These are phyloP conservation scores for Chinchilla lanigera DNA, from an alignment of 2,113 vertebrate genomes.

Conservation along the genomic window DNA sequence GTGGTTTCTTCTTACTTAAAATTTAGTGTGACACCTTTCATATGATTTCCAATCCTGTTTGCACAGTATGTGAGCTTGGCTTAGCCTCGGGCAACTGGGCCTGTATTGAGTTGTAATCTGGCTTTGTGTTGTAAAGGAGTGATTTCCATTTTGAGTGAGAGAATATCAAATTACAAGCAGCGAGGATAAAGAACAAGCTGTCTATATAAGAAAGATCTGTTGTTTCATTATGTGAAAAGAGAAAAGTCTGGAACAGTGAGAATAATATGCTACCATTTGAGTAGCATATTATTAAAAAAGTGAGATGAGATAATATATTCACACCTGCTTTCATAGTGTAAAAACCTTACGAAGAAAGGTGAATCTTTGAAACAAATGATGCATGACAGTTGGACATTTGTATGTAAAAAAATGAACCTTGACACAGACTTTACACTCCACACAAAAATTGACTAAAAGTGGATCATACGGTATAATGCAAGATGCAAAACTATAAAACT, in stretches of 20 bases:
- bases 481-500: constrained; percentile 12
- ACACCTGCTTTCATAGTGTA: background rate
- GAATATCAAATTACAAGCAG: background rate
- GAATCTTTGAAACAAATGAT: background rate
- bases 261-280: background rate
- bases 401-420: constrained; percentile 41
- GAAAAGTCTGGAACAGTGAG: background rate
- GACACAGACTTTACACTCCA: background rate
- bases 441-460: background rate
- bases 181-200: constrained; percentile 16
- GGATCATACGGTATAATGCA: background rate
- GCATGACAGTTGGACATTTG: background rate
- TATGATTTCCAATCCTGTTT: background rate
- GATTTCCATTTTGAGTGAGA: constrained; percentile 36
- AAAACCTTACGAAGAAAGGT: background rate
- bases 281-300: constrained; percentile 32
- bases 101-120: background rate
- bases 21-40: background rate
- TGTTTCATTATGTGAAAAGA: background rate
- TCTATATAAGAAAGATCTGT: background rate
- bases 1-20: background rate
- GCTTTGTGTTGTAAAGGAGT: background rate
- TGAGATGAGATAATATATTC: background rate
- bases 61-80: background rate
- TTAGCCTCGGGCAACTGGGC: background rate